Evolutionary conservation across 2,797 vertebrate genomes (phyloP).

Genomic region (Dicrostonyx torquatus): DNA sequence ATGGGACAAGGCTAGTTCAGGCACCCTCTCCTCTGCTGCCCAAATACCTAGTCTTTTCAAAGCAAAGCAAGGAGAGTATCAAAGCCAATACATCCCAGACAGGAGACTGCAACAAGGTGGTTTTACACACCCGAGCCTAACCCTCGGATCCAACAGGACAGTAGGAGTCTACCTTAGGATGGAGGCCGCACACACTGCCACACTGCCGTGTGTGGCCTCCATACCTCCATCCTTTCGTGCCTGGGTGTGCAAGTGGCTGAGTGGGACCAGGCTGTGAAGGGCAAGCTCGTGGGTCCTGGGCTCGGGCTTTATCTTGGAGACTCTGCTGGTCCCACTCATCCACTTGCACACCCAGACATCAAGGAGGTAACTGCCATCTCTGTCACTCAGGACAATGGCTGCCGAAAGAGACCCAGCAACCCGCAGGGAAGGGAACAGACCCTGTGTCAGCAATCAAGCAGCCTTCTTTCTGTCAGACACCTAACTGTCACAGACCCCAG

Average conservation of each 20-base stretch:
- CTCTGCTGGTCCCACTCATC: background rate
- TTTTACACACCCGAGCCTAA: background rate
- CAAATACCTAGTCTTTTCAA: accelerated
- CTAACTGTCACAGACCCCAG: too few relatives aligned
- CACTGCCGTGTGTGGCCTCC: too few relatives aligned
- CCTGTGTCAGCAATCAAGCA: background rate
- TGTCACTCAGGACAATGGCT: background rate
- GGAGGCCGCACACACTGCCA: background rate
- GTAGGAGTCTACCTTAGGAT: background rate
- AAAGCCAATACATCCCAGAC: background rate
- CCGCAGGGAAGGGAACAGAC: background rate
- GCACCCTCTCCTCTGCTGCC: too few relatives aligned
- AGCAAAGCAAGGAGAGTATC: background rate
- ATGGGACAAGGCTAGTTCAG: too few relatives aligned
- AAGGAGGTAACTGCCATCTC: background rate
- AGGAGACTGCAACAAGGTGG: background rate
- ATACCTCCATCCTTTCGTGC: too few relatives aligned
- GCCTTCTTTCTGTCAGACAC: background rate
- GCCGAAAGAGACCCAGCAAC: background rate
- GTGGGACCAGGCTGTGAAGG: background rate
- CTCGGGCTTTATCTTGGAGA: background rate
- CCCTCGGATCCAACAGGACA: background rate
- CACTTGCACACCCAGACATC: background rate
- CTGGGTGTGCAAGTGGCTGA: too few relatives aligned
- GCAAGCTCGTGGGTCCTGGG: background rate